Percentiles rank a stretch among this genome's conserved stretches.
phyloP scores from a whole-genome alignment of 2,113 vertebrate species.

The Hystrix brachyura region DNA sequence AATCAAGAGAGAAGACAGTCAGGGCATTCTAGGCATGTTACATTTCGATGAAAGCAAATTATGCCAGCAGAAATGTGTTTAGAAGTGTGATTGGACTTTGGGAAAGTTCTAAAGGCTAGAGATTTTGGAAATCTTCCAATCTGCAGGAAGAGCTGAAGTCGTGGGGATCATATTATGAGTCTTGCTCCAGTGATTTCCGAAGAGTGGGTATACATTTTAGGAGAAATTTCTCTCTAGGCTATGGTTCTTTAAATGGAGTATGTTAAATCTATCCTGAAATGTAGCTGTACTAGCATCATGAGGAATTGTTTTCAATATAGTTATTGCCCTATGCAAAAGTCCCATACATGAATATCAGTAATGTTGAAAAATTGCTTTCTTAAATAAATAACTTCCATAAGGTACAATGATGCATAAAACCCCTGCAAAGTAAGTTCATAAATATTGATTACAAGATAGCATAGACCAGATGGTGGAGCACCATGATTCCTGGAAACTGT shows the following conservation, averaged over 20 bases:
- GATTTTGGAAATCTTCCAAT: slow-evolving; percentile 1
- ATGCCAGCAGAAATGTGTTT: background rate
- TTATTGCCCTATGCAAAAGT: background rate
- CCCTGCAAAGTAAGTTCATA: slow-evolving; percentile 66
- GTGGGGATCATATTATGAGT: background rate
- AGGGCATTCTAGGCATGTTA: background rate
- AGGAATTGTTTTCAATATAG: background rate
- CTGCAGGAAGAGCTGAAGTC: background rate
- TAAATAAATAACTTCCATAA: slow-evolving; percentile 30
- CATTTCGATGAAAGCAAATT: slow-evolving; percentile 35
- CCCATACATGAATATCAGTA: background rate
- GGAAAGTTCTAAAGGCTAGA: background rate
- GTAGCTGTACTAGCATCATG: background rate
- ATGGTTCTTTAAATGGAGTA: slow-evolving; percentile 14
- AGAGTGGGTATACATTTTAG: background rate
- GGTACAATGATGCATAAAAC: slow-evolving; percentile 46
- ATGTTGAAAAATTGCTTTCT: slow-evolving; percentile 38
- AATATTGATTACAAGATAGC: slow-evolving; percentile 75
- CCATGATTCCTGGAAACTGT: slow-evolving; percentile 38
- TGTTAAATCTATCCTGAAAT: background rate
- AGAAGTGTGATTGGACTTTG: background rate
- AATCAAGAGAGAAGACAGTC: background rate
- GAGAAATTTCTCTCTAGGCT: background rate
- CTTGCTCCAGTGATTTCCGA: background rate
- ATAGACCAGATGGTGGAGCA: slow-evolving; percentile 71